Conservation (phyloP, 1,140 invertebrate genomes). For the Elysia chlorotica region DNA sequence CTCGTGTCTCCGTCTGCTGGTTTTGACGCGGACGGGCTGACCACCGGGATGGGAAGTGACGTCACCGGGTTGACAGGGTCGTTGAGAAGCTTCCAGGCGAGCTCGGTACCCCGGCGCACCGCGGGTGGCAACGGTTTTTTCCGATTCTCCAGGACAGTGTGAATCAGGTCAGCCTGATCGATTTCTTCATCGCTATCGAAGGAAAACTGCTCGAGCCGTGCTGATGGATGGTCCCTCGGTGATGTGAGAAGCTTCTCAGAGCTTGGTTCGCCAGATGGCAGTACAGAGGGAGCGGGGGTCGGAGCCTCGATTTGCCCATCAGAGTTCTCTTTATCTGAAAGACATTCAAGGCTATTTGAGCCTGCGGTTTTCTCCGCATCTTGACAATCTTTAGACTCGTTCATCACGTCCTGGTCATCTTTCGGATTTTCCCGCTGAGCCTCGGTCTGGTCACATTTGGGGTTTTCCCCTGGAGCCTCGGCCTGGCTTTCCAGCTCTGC, state of each 20-base stretch:
- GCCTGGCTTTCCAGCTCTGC: neutral
- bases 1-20: neutral
- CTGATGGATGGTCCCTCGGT: neutral
- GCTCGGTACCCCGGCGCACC: constrained; percentile 39
- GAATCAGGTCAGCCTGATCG: constrained; percentile 18
- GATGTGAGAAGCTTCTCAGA: neutral
- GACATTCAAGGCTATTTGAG: neutral
- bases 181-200: neutral
- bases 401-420: neutral
- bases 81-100: constrained; percentile 48
- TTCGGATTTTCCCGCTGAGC: neutral
- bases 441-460: neutral
- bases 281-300: neutral
- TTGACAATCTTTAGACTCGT: too few species aligned
- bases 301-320: neutral
- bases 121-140: constrained; percentile 29
- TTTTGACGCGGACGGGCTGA: neutral
- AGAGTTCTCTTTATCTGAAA: neutral
- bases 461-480: neutral
- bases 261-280: neutral
- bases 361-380: too few species aligned
- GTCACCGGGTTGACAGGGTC: constrained; percentile 33
- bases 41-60: constrained; percentile 18
- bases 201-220: neutral
- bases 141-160: constrained; percentile 26